Evolutionary conservation across 2,113 vertebrate species (phyloP).

Genomic region (Brienomyrus brachyistius): DNA sequence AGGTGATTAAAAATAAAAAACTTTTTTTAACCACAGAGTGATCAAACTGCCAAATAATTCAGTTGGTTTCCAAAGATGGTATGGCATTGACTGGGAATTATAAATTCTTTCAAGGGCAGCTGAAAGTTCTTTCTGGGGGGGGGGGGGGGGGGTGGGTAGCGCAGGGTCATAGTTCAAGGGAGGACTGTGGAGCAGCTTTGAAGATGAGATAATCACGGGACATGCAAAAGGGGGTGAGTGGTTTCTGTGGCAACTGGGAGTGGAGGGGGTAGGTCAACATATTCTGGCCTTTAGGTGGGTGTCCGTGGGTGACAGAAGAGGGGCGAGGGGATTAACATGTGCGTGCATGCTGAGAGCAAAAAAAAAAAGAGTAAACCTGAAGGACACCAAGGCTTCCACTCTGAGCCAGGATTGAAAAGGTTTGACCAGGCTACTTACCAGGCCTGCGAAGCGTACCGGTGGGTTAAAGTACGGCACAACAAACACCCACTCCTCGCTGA

Average conservation of each 20-base stretch:
- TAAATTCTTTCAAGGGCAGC: constrained; percentile 7
- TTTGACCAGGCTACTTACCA: background rate
- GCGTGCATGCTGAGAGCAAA: background rate
- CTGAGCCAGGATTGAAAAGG: background rate
- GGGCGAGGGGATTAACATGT: background rate
- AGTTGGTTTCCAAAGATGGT: background rate
- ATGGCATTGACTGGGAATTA: background rate
- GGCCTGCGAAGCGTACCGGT: background rate
- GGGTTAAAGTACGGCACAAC: background rate
- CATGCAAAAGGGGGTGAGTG: constrained; percentile 28
- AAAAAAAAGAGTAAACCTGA: background rate
- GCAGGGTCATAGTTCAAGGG: constrained; percentile 35
- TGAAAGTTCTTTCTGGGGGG: background rate
- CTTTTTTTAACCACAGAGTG: background rate
- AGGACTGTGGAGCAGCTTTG: constrained; percentile 40
- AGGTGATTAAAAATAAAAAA: background rate
- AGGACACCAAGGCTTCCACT: background rate
- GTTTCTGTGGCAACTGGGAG: constrained; percentile 53
- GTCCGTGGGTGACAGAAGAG: background rate
- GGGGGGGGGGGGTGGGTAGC: constrained; percentile 20
- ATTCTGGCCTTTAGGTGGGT: background rate
- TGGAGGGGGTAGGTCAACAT: background rate
- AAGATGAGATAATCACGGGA: constrained; percentile 37
- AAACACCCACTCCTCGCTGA: background rate
- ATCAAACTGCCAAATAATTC: background rate